Base-by-base conservation (phyloP, 2,113 vertebrate species). In the Psephotus haematonotus region DNA sequence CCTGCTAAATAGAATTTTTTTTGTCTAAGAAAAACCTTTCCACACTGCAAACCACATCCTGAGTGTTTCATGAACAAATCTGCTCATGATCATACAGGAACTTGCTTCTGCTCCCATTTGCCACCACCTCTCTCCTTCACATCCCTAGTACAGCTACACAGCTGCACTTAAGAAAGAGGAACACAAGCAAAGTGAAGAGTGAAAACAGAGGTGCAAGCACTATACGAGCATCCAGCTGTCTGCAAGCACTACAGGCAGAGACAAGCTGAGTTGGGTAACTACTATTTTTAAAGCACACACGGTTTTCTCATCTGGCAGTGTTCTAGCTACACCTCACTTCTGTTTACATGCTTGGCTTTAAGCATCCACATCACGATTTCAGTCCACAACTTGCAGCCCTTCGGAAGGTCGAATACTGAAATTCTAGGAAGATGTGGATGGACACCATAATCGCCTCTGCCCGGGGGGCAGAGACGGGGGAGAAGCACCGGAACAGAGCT, bases 271-370 rank as follows among this genome's bases (percentile, higher is more conserved):
- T 17, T 64, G 52, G 91, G 76, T 44, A 77, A 78, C 72, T 29
- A 13, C 82, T 67, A 14, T 63, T 91, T 81, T 82, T 81, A 85
- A 89, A 83, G 50, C 69, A 68, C 16, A 5, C 10, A 78, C 89
- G 81, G 37, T 82, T 88, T 93, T 88, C 95, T 90, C 91, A 80
- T 74, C 87, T 64, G 59, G 57, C 72, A 33, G 43, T 24, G 81
- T 76, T 76, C 69, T 4, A 24, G 69, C 81, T 52, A 4, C 17
- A 44, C 46, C 19, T 10, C 17, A 53, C 60, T 18, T 87, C 92
- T 96, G 84, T 85, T 95, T 82, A 91, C 57, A 62, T 8, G 15
- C 74, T 82, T 9, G 62, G 77, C 78, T 92, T 84, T 86, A 92
- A 43, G 74, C 75, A 95, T 52, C 81, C 86, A 89, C 93, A 78